These are phyloP conservation scores for Laticauda laticaudata DNA, from an alignment of 2,113 vertebrate genomes.

Conservation along the genomic window DNA sequence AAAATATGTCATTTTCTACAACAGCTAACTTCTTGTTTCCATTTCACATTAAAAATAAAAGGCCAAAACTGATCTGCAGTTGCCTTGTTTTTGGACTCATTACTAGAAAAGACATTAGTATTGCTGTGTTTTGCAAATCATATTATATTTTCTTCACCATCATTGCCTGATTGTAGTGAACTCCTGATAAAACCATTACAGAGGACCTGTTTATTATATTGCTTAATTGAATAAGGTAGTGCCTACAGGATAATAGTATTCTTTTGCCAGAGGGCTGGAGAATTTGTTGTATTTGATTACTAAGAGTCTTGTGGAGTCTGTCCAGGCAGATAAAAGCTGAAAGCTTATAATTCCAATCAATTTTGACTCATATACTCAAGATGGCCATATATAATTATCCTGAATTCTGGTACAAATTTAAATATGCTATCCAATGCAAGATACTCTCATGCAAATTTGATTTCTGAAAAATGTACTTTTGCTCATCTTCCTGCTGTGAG, in stretches of 20 bases:
- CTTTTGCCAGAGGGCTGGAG: conserved; percentile 46
- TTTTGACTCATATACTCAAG: conserved; percentile 4
- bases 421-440: conserved; percentile 10
- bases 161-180: conserved; percentile 46
- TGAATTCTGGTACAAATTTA: not conserved
- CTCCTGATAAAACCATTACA: conserved; percentile 54
- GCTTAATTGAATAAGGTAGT: conserved; percentile 59
- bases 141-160: conserved; percentile 43
- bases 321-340: conserved; percentile 27
- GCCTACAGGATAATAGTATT: conserved; percentile 49
- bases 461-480: not conserved
- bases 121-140: conserved; percentile 57
- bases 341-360: not conserved
- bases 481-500: not conserved
- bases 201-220: conserved; percentile 53
- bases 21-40: conserved; percentile 48
- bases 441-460: not conserved
- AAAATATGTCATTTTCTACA: conserved; percentile 28
- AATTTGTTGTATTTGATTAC: conserved; percentile 58
- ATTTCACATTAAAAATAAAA: conserved; percentile 45
- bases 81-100: conserved; percentile 46
- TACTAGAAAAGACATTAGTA: conserved; percentile 31
- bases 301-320: conserved; percentile 32
- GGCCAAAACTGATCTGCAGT: conserved; percentile 53
- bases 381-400: not conserved